Percentiles rank a stretch among this genome's conserved stretches.
Conservation (phyloP, 2,797 vertebrate species). For the Dallia pectoralis region DNA sequence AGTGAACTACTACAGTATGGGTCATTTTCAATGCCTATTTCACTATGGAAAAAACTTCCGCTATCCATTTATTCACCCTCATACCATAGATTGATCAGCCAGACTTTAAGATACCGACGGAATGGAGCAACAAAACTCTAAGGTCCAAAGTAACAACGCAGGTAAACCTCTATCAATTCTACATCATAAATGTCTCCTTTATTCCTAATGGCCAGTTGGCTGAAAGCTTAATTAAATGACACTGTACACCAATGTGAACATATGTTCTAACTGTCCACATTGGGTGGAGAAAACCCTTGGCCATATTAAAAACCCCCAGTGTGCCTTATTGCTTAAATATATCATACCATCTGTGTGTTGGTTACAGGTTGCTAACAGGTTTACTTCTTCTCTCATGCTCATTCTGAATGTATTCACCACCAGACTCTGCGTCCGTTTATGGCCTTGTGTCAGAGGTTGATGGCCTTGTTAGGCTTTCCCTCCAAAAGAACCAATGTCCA, state of each 20-base stretch:
- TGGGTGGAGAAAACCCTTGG: no score
- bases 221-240: no score
- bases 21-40: neutral
- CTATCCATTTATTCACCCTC: neutral
- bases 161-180: slow-evolving; percentile 49
- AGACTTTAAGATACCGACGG: slow-evolving; percentile 81
- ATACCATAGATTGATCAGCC: slow-evolving; percentile 88
- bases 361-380: neutral
- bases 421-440: slow-evolving; percentile 62
- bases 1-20: neutral
- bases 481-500: slow-evolving; percentile 60
- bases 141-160: slow-evolving; percentile 75
- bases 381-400: neutral
- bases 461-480: slow-evolving; percentile 78
- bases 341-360: neutral
- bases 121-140: slow-evolving; percentile 71
- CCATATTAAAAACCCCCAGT: no score
- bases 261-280: no score
- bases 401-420: slow-evolving; percentile 30
- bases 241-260: neutral
- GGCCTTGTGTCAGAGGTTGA: slow-evolving; percentile 52
- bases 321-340: no score
- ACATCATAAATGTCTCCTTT: neutral
- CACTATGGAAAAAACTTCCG: neutral
- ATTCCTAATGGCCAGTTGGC: no score